These are phyloP conservation scores for Gryon sp. DNA, from an alignment of 1,140 invertebrate species.

Conservation along the genomic window DNA sequence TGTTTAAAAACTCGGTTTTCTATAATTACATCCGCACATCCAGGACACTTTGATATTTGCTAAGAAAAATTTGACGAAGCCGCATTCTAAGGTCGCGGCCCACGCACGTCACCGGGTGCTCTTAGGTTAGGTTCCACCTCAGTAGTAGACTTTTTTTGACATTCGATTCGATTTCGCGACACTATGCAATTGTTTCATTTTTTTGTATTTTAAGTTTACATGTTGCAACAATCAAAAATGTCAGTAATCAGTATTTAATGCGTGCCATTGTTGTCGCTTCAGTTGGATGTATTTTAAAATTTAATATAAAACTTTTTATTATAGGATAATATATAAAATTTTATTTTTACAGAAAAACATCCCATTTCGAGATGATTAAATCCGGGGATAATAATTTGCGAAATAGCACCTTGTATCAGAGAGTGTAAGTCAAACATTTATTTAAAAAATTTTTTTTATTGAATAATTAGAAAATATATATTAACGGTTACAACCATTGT, in stretches of 20 bases:
- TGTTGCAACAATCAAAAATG: no score
- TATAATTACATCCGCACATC: no score
- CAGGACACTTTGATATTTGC: no score
- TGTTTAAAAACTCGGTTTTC: background rate
- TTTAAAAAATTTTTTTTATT: no score
- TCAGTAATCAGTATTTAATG: no score
- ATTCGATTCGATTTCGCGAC: background rate
- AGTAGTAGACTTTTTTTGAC: background rate
- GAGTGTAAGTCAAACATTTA: slow-evolving; percentile 31
- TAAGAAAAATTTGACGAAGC: no score
- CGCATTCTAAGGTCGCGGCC: background rate
- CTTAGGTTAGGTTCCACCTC: slow-evolving; percentile 9
- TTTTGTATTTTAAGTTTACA: no score
- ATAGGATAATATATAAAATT: background rate
- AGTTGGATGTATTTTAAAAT: no score
- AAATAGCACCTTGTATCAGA: slow-evolving; percentile 20
- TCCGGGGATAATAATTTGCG: slow-evolving; percentile 26
- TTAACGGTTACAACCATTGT: no score
- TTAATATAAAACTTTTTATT: background rate
- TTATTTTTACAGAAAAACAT: slow-evolving; percentile 6
- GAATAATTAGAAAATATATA: no score
- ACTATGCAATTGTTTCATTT: no score
- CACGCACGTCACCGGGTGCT: slow-evolving; percentile 30
- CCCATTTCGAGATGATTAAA: slow-evolving; percentile 23
- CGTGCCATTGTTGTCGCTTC: no score